Percentiles rank a stretch among this genome's conserved stretches.
phyloP scores from a whole-genome alignment of 2,113 vertebrate genomes.

The Forbesichthys papilliferus region DNA sequence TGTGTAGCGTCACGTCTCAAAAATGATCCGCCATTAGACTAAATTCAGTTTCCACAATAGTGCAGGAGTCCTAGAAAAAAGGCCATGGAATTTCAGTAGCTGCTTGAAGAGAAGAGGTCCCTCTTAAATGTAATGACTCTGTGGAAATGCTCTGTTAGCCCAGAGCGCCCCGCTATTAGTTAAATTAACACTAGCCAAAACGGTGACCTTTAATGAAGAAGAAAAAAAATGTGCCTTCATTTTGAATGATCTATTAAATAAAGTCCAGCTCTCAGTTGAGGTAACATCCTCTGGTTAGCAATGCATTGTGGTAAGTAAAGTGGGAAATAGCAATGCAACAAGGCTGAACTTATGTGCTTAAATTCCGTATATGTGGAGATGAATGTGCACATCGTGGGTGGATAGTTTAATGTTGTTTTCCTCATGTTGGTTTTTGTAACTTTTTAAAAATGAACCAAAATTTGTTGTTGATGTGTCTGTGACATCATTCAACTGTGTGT shows the following conservation, averaged over 20 bases:
- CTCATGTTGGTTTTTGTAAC: background rate
- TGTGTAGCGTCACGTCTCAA: too few relatives aligned
- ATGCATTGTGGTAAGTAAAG: conserved; percentile 35
- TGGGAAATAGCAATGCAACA: conserved; percentile 10
- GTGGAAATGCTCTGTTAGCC: conserved; percentile 9
- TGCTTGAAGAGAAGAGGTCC: background rate
- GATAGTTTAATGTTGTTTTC: conserved; percentile 27
- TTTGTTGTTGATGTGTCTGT: background rate
- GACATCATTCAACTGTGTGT: background rate
- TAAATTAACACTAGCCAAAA: conserved; percentile 25
- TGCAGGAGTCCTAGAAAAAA: too few relatives aligned
- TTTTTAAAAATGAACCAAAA: too few relatives aligned
- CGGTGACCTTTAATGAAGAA: conserved; percentile 20
- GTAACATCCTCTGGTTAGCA: conserved; percentile 53
- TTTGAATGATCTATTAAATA: conserved; percentile 70
- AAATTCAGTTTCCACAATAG: too few relatives aligned
- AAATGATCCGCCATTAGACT: too few relatives aligned
- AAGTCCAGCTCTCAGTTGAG: conserved; percentile 52
- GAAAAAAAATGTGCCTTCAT: conserved; percentile 65
- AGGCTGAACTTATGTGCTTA: background rate
- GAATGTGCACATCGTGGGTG: too few relatives aligned
- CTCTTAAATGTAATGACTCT: conserved; percentile 4
- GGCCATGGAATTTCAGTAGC: background rate
- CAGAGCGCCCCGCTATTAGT: conserved; percentile 14
- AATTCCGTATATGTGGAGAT: too few relatives aligned